These are phyloP conservation scores for Seira ritae DNA, from an alignment of 2,888 invertebrate species.

Conservation along the genomic window DNA sequence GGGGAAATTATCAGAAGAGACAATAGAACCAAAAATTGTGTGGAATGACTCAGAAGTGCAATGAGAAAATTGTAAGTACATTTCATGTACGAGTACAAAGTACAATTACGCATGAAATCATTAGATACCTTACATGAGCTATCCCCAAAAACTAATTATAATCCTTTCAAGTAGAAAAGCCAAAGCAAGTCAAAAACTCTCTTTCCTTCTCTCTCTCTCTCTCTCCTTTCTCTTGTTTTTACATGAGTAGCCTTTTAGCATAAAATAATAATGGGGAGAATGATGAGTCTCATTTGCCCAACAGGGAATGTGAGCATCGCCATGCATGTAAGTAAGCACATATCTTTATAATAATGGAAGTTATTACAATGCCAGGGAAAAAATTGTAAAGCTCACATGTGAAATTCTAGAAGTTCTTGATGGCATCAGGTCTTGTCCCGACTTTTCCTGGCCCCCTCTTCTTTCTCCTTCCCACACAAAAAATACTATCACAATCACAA, in stretches of 20 bases:
- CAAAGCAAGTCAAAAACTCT: conserved; percentile 53
- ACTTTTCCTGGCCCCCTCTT: neutral
- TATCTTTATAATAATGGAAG: too few species aligned
- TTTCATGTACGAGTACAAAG: neutral
- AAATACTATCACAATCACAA: neutral
- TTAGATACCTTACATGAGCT: neutral
- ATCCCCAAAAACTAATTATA: conserved; percentile 58
- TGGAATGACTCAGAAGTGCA: too few species aligned
- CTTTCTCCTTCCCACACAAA: conserved; percentile 3
- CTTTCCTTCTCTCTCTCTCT: neutral
- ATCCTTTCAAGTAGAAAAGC: conserved; percentile 57
- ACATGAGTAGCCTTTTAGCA: too few species aligned
- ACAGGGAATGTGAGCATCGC: neutral
- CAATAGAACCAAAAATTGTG: too few species aligned
- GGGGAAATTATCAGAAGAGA: too few species aligned
- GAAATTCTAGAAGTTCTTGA: conserved; percentile 20
- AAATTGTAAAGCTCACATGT: conserved; percentile 29
- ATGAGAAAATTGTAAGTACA: too few species aligned
- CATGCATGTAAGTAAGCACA: too few species aligned
- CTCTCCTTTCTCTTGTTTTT: neutral
- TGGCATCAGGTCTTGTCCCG: neutral
- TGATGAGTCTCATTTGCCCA: conserved; percentile 51
- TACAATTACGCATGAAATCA: conserved; percentile 22
- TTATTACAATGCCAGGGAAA: too few species aligned
- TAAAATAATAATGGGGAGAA: too few species aligned